A percentile compares a stretch with the other conserved stretches of the same genome.
phyloP scores from a whole-genome alignment of 2,888 invertebrate genomes.

The Trachelus iudaicus region DNA sequence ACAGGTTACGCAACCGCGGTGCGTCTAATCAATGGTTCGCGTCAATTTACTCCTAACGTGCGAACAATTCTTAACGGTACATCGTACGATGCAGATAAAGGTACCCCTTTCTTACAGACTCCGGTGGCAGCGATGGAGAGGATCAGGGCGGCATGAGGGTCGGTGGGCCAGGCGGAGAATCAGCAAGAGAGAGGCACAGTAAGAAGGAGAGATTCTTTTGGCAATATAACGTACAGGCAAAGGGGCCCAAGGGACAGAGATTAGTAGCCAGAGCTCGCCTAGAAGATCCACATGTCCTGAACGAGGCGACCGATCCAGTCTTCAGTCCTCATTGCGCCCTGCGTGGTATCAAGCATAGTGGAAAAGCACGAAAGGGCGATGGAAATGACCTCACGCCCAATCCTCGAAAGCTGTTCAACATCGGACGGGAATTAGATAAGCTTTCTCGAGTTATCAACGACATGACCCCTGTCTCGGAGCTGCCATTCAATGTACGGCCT shows the following conservation, averaged over 20 bases:
- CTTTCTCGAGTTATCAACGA: conserved; percentile 92
- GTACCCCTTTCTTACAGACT: conserved; percentile 66
- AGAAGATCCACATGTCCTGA: conserved; percentile 91
- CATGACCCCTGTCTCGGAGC: conserved; percentile 94
- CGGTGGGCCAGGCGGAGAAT: conserved; percentile 56
- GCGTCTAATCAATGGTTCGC: not conserved
- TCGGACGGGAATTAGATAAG: conserved; percentile 93
- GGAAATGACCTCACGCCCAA: conserved; percentile 98
- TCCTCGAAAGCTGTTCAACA: conserved; percentile 88
- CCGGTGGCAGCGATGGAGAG: conserved; percentile 73
- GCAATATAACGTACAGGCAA: conserved; percentile 99
- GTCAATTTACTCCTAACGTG: not conserved
- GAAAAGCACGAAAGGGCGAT: conserved; percentile 95
- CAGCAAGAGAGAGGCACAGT: conserved; percentile 47
- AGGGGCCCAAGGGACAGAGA: conserved; percentile 96
- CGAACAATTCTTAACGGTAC: not conserved
- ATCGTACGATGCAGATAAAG: not conserved
- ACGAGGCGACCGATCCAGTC: conserved; percentile 94
- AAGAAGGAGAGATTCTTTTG: conserved; percentile 93
- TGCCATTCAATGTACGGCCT: conserved; percentile 88
- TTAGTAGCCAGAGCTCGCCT: conserved; percentile 85
- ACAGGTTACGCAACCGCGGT: not conserved
- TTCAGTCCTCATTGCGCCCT: conserved; percentile 93
- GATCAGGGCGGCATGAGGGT: conserved; percentile 59
- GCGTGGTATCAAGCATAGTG: conserved; percentile 90